Conservation (phyloP, 2,888 invertebrate species). For the Volucella bombylans region DNA sequence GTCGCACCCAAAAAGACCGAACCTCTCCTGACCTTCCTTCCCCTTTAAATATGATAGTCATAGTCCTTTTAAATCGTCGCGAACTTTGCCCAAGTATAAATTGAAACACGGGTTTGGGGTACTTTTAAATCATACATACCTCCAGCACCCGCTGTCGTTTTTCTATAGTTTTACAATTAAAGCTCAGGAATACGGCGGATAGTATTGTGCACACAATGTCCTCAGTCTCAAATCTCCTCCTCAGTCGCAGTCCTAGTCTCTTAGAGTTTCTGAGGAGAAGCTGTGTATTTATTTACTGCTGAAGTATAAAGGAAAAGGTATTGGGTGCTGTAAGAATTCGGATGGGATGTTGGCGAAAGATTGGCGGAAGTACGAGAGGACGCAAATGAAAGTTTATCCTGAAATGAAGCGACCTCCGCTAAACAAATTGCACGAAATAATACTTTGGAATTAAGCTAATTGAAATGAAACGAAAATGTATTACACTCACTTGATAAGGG, state of each 20-base stretch:
- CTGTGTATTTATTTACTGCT: slow-evolving; percentile 65
- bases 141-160: slow-evolving; percentile 19
- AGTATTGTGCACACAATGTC: slow-evolving; percentile 63
- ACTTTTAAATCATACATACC: slow-evolving; percentile 67
- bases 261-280: slow-evolving; percentile 8
- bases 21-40: slow-evolving; percentile 9
- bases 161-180: slow-evolving; percentile 68
- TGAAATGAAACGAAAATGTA: slow-evolving; percentile 74
- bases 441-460: slow-evolving; percentile 74
- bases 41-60: slow-evolving; percentile 18
- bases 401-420: slow-evolving; percentile 73
- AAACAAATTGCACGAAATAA: slow-evolving; percentile 74
- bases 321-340: slow-evolving; percentile 23
- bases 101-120: slow-evolving; percentile 1
- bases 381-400: slow-evolving; percentile 69
- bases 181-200: slow-evolving; percentile 51
- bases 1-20: slow-evolving; percentile 18
- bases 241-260: background rate
- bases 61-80: slow-evolving; percentile 31
- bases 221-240: background rate
- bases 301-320: slow-evolving; percentile 18
- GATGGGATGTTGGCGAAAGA: slow-evolving; percentile 39
- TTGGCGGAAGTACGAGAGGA: slow-evolving; percentile 23
- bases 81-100: slow-evolving; percentile 8
- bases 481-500: slow-evolving; percentile 62